Percentiles rank a stretch among this genome's conserved stretches.
Evolutionary conservation across 2,113 vertebrate species (phyloP).

Genomic region (Sapajus apella): DNA sequence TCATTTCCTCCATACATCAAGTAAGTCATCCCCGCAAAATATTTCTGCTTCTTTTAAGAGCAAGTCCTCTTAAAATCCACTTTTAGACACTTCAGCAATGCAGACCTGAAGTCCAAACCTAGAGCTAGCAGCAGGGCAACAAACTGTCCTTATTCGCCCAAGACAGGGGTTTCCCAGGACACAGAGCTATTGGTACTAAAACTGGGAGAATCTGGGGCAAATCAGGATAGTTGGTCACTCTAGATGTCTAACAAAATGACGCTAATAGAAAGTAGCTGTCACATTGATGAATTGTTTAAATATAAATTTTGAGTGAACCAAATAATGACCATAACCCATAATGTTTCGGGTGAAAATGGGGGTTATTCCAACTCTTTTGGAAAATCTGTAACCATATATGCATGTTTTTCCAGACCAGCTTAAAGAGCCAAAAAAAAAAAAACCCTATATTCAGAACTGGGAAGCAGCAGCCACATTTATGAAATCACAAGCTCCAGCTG

Average conservation of each 20-base stretch:
- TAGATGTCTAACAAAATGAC: neutral
- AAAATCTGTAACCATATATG: neutral
- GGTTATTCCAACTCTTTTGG: neutral
- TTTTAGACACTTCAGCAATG: neutral
- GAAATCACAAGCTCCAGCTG: neutral
- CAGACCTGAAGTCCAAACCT: neutral
- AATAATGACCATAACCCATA: neutral
- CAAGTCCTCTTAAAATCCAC: neutral
- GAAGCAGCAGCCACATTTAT: neutral
- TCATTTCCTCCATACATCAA: neutral
- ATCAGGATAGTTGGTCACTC: neutral
- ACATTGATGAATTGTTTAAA: neutral
- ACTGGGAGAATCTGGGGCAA: neutral
- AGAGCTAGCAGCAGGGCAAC: neutral
- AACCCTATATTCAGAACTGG: neutral
- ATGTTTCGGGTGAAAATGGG: neutral
- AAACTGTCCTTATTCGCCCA: neutral
- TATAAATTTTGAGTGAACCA: neutral
- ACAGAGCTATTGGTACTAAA: neutral
- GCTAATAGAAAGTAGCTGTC: neutral
- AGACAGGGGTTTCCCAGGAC: neutral
- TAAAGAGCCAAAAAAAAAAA: neutral
- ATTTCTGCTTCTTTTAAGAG: neutral
- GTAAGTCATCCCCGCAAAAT: neutral
- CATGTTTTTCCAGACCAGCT: neutral